These are phyloP conservation scores for Erebia ligea DNA, from an alignment of 2,888 invertebrate species.

Conservation along the genomic window DNA sequence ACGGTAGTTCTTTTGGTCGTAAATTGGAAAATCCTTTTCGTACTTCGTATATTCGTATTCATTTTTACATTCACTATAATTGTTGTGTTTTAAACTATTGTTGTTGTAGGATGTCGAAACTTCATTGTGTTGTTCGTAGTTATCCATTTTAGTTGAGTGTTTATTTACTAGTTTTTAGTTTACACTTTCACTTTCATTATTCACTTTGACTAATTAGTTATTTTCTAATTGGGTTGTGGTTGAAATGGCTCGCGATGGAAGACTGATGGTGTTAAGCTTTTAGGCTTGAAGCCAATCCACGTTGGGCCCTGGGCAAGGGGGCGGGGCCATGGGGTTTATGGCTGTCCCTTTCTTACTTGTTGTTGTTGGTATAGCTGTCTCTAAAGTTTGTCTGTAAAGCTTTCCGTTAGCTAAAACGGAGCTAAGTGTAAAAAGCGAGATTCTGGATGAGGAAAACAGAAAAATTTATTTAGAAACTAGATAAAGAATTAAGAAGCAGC, in stretches of 20 bases:
- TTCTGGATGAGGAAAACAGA: background rate
- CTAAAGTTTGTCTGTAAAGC: constrained; percentile 52
- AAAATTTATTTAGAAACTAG: background rate
- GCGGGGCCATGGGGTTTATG: constrained; percentile 59
- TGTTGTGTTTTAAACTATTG: constrained; percentile 63
- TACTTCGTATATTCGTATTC: constrained; percentile 56
- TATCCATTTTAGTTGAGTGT: constrained; percentile 56
- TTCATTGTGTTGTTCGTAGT: constrained; percentile 71
- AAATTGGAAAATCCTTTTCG: constrained; percentile 46
- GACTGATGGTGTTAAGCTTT: constrained; percentile 74
- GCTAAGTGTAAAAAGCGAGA: background rate
- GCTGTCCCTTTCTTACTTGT: constrained; percentile 48
- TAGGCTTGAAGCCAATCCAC: constrained; percentile 69
- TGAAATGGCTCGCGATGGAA: constrained; percentile 65
- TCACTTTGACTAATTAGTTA: constrained; percentile 33
- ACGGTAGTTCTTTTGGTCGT: constrained; percentile 54
- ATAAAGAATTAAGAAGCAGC: too few relatives aligned
- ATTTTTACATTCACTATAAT: constrained; percentile 65
- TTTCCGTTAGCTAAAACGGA: constrained; percentile 44
- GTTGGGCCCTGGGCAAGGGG: constrained; percentile 55
- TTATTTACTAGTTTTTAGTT: constrained; percentile 7
- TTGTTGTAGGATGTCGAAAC: constrained; percentile 68
- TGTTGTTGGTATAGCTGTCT: constrained; percentile 44
- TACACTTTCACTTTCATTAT: constrained; percentile 50
- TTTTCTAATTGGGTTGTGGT: constrained; percentile 64